Base-by-base conservation (phyloP, 2,113 vertebrate genomes). In the Periophthalmodon schlosseri region DNA sequence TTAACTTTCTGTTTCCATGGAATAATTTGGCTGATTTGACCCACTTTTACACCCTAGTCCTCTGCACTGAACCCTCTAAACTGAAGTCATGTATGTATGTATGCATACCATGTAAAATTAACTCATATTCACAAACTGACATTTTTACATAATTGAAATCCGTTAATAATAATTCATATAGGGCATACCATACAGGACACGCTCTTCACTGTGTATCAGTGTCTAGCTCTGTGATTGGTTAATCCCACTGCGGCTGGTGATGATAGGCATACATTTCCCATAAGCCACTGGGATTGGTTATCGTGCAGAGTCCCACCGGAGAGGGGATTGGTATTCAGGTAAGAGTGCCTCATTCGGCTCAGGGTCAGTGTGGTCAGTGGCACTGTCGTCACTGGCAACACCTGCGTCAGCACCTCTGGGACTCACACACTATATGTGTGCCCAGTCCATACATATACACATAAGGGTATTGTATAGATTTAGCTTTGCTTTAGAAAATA, bases 381-480 rank as follows among this genome's bases (percentile, higher is more conserved):
- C 78, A 47, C 79, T 83, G 89, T 90, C 61, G 87, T 84, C 88
- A 87, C 71, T 84, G 81, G 87, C 86, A 89, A 88, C 84, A 87
- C 84, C 83, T 90, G 85, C 87, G 82, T 90, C 89, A 90, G 85
- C 84, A 80, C 68, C 70, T 72, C 34, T 20, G 74, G 75, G 69
- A 79, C n/a, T 2, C 78, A 57, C 75, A 74, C 74, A 28, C 21
- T 63, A 20, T 15, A 34, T 2, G 3, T 28, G 28, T 28, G 10
- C 20, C 2, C 65, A 21, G n/a, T 5, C 36, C 14, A 33, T 34
- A 13, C 47, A 24, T 44, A 63, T 18, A 14, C 39, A 47, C 50
- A 56, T 56, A 46, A 12, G 57, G 1, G 56, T 20, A 9, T 18
- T 18, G 16, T 36, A 20, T 72, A 57, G 63, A 13, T 60, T 14